phyloP scores from a whole-genome alignment of 1,140 invertebrate genomes.

The Asbolus verrucosus region DNA sequence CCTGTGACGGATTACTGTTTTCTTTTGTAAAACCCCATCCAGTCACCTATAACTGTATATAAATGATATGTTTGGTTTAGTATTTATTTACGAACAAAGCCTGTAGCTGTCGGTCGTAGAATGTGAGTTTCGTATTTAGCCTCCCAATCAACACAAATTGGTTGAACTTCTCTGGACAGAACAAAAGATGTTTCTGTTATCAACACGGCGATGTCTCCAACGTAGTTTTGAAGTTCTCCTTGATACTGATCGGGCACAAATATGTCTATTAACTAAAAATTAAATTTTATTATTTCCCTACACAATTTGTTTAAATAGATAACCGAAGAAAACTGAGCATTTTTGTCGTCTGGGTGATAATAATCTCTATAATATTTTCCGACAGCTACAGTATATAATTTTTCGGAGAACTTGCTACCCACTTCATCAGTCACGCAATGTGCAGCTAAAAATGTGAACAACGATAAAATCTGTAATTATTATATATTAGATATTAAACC shows the following conservation, averaged over 20 bases:
- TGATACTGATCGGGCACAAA: constrained; percentile 43
- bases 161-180: constrained; percentile 50
- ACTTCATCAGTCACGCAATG: constrained; percentile 54
- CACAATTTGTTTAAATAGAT: background rate
- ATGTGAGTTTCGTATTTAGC: background rate
- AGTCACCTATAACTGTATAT: constrained; percentile 55
- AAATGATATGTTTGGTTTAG: too few species aligned
- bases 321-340: constrained; percentile 52
- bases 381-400: constrained; percentile 46
- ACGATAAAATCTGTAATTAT: background rate
- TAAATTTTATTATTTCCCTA: background rate
- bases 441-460: constrained; percentile 51
- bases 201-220: constrained; percentile 54
- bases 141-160: constrained; percentile 49
- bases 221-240: constrained; percentile 47
- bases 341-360: constrained; percentile 47
- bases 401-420: constrained; percentile 12
- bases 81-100: too few species aligned
- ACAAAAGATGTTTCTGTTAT: constrained; percentile 45
- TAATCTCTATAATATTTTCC: constrained; percentile 57
- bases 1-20: constrained; percentile 44
- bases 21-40: constrained; percentile 56
- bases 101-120: too few species aligned
- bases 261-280: constrained; percentile 53
- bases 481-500: constrained; percentile 39